Base-by-base conservation (phyloP, 1,140 invertebrate genomes). In the Argopecten irradians region DNA sequence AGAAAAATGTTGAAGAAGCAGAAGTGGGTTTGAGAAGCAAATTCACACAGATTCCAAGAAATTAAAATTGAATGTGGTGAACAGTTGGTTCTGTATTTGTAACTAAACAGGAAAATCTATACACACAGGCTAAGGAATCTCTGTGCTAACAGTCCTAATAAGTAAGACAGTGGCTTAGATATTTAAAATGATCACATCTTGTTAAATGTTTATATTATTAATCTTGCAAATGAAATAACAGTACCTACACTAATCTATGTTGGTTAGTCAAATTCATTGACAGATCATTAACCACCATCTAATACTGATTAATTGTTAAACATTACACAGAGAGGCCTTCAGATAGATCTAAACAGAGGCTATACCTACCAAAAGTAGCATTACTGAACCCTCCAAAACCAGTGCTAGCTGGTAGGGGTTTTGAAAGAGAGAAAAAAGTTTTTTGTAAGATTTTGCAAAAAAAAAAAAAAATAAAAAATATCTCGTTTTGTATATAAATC, bases 361-460 rank as follows among this genome's bases (percentile, higher is more conserved):
- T 19, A 86, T 43, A 86, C 36, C 43, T 34, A 39, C 33, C n/a
- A 36, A 41, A 39, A 46, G n/a, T 86, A 34, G 33, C 33, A 86
- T 46, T 41, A 43, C n/a, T 33, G 28, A 46, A 86, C 33, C 33
- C 36, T 34, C 36, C 22, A 43, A 86, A 43, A 86, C 36, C 55
- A 71, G 55, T 71, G 55, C 55, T 71, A 71, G 22, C 55, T 71
- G 55, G 55, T 71, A 71, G 55, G 55, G 55, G 55, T 71, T 71
- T 71, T 71, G 16, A 71, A 71, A 71, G 55, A 71, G n/a, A 71
- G 46, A 39, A 33, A n/a, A 85, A 86, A 28, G 0, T 3, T 19
- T 19, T 19, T 32, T 19, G 3, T 84, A n/a, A n/a, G n/a, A n/a
- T n/a, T n/a, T n/a, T n/a, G n/a, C n/a, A n/a, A n/a, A n/a, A n/a